Conservation (phyloP, 2,113 vertebrate genomes). For the Formicarius rufipectus region DNA sequence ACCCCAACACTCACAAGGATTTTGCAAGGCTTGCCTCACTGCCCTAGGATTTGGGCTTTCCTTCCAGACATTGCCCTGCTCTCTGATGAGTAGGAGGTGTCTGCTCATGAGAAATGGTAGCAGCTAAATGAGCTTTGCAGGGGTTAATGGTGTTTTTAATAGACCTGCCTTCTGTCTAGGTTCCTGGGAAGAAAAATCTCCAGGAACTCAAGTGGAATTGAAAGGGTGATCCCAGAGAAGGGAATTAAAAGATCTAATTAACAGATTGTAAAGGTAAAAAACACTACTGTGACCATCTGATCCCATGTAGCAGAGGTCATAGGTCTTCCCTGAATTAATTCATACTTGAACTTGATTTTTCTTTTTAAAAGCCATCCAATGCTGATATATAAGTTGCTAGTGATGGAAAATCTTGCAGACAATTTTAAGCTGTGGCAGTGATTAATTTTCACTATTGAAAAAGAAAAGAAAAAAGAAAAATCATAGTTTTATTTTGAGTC, state of each 20-base stretch:
- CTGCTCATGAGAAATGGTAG: neutral
- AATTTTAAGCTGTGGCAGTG: neutral
- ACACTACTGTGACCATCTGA: neutral
- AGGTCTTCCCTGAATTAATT: conserved; percentile 20
- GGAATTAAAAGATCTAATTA: conserved; percentile 51
- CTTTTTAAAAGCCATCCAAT: neutral
- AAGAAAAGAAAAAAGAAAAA: neutral
- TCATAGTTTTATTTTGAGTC: neutral
- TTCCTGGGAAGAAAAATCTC: conserved; percentile 5
- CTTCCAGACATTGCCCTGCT: neutral
- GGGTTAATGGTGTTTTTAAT: conserved; percentile 34
- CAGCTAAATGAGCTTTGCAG: conserved; percentile 10
- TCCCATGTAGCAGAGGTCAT: neutral
- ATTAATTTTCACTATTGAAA: neutral
- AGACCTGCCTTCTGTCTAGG: neutral
- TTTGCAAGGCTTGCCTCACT: neutral
- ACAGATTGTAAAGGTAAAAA: conserved; percentile 27
- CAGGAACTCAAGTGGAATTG: neutral
- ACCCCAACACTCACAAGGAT: neutral
- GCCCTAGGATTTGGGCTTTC: neutral
- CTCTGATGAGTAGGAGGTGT: neutral
- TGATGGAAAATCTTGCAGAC: neutral
- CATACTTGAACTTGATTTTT: neutral
- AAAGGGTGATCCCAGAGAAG: neutral
- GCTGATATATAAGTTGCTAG: neutral